Conservation (phyloP, 2,113 vertebrate species). For the Candoia aspera region DNA sequence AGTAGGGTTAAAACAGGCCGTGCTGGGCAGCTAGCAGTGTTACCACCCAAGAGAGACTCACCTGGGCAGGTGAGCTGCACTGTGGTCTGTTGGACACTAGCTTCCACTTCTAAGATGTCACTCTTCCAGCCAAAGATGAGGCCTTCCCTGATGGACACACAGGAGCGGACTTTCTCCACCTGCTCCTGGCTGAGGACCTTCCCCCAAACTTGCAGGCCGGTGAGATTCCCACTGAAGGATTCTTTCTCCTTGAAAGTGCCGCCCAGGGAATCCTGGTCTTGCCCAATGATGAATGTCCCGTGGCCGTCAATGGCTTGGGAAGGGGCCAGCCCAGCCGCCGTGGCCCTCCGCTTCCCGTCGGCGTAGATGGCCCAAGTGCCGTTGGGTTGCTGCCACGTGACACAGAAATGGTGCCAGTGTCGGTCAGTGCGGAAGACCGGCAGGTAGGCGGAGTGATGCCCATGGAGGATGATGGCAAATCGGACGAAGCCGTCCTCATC, state of each 20-base stretch:
- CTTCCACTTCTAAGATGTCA: constrained; percentile 65
- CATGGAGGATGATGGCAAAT: constrained; percentile 83
- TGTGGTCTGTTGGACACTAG: constrained; percentile 60
- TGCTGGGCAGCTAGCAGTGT: too few relatives aligned
- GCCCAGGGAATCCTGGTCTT: constrained; percentile 90
- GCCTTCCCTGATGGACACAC: constrained; percentile 56
- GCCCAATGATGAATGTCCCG: constrained; percentile 86
- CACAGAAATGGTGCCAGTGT: constrained; percentile 87
- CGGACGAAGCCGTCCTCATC: constrained; percentile 74
- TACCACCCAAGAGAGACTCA: constrained; percentile 30
- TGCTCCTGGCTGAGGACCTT: constrained; percentile 68
- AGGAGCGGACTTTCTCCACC: constrained; percentile 72
- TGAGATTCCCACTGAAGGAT: constrained; percentile 89
- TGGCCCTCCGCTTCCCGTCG: constrained; percentile 72
- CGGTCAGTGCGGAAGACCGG: constrained; percentile 76
- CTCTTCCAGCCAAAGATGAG: constrained; percentile 79
- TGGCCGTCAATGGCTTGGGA: constrained; percentile 75
- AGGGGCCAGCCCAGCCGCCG: constrained; percentile 64
- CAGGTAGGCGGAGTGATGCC: constrained; percentile 83
- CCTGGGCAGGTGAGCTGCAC: constrained; percentile 77
- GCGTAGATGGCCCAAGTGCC: constrained; percentile 81
- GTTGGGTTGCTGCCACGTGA: constrained; percentile 76
- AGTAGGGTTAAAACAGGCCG: background rate
- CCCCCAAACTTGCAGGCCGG: constrained; percentile 83
- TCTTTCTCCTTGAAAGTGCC: constrained; percentile 83